Evolutionary conservation across 2,113 vertebrate species (phyloP), one percentile per base, ranked within the genome.

Genomic region (Serinus canaria): DNA sequence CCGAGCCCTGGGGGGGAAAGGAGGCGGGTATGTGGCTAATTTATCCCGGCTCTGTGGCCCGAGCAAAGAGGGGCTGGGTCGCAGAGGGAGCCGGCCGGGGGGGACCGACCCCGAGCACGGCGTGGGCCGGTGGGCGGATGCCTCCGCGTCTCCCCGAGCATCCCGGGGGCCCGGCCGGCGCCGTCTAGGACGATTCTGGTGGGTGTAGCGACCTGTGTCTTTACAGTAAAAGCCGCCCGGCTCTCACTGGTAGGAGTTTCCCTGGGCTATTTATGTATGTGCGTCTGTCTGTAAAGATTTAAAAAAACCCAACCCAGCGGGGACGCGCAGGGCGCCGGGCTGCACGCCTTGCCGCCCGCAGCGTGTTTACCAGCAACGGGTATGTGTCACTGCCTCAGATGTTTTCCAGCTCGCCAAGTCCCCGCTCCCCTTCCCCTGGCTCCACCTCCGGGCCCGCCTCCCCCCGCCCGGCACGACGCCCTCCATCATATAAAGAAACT

Each of bases 401-500:
- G 69, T 93, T 92, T 96, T 95, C 95, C 95, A 93, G 73, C 49
- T 89, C 81, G 22, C 87, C 28, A 58, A 89, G 37, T 91, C 81
- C 72, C 53, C 81, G 47, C 84, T 93, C 87, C 19, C 31, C 66
- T 75, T 75, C 7, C 24, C 21, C 18, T 62, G 76, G 80, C 95
- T 89, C 92, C 95, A 86, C 95, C 95, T 88, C 94, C 85, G 67
- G 49, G 47, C 49, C 83, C 95, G 95, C 89, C 94, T 68, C 13
- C 62, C 81, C 60, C 35, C 41, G 9, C 62, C 73, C 68, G 76
- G 67, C 82, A 35, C 44, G 78, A 69, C 84, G 35, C 90, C 92
- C 94, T 92, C 94, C 89, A 73, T 84, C 92, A 92, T 94, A 94
- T 87, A 94, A 94, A 90, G 92, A 94, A 95, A 94, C 94, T 95